Base-by-base conservation (phyloP, 2,888 invertebrate species). In the Schizaphis graminum region DNA sequence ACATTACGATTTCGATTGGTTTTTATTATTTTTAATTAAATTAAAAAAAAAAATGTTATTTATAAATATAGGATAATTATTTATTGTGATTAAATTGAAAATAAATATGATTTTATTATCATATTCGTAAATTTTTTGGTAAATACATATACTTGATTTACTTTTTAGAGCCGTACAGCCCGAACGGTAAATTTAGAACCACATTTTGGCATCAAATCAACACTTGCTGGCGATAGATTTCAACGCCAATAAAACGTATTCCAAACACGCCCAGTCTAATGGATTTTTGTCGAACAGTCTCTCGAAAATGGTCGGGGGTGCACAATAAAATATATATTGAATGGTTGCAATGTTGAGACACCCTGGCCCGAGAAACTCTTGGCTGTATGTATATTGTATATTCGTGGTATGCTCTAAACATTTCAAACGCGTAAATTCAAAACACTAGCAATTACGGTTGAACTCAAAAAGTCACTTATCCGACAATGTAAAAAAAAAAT, bases 161-260 rank as follows among this genome's bases (percentile, higher is more conserved):
- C n/a, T 61, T 89, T 89, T 93, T 77, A 21, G 5, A 88, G 56
- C 49, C 26, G 35, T 67, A 61, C 85, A 26, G 26, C 8, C 67
- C 53, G 21, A 61, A 41, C 85, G 56, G 84, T 90, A 87, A 91
- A 91, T 91, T 86, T 49, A 61, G 49, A 86, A 91, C 53, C 41
- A 26, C 7, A 28, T 87, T 90, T 94, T 94, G 94, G 91, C 94
- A 67, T 89, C 49, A 41, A 53, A 44, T 91, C 94, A 94, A 94
- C 93, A 61, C 47, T 85, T 57, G 56, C 44, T 93, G 85, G 85
- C 93, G 89, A 94, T 94, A 86, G 86, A 94, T 91, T 94, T 90
- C 90, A n/a, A 91, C 41, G 94, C 94, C 94, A 94, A 94, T 94
- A 91, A 94, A 94, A 90, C 91, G 91, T 94, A 94, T 94, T 94